Evolutionary conservation across 2,888 invertebrate species (phyloP), one percentile per base, ranked within the genome.

Genomic region (Amphimallon solstitiale): DNA sequence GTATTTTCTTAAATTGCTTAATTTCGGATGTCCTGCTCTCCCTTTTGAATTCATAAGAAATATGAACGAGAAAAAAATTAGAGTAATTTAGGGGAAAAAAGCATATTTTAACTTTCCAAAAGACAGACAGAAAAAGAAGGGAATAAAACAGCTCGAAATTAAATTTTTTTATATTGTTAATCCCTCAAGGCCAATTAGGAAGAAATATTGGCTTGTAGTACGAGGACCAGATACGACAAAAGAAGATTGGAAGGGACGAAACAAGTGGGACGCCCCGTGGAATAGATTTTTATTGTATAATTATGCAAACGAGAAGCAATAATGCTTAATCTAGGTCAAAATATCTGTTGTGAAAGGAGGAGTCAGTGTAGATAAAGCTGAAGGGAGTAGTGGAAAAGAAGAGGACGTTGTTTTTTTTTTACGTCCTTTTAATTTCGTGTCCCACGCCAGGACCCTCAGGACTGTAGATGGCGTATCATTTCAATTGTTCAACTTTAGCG

Each of bases 291-390:
- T 56, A 38, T 40, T 56, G 38, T 21, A 56, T 40, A 56, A 56
- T 56, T 56, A 56, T 56, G 56, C 40, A 23, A 56, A 56, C 40
- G 10, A n/a, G 0, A 12, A 12, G 40, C 23, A 23, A 51, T 51
- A 51, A 40, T 56, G 56, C 40, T 43, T 29, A 56, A 56, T 56
- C 56, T 40, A 56, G 29, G 29, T 40, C 56, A 14, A 56, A 56
- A 56, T 56, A 29, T 29, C 29, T 29, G 29, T 29, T 29, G 29
- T 56, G 23, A 14, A 12, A 54, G 7, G 12, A 7, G 3, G 21
- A 14, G 37, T 3, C 15, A 29, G 3, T n/a, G 23, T 10, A 6
- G 10, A 19, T 10, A 3, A 17, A n/a, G 9, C 1, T n/a, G n/a
- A n/a, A n/a, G n/a, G n/a, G n/a, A 19, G 19, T 34, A 35, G 19